Evolutionary conservation across 2,888 invertebrate genomes (phyloP), one percentile per base, ranked within the genome.

Genomic region (Agrochola lychnidis): DNA sequence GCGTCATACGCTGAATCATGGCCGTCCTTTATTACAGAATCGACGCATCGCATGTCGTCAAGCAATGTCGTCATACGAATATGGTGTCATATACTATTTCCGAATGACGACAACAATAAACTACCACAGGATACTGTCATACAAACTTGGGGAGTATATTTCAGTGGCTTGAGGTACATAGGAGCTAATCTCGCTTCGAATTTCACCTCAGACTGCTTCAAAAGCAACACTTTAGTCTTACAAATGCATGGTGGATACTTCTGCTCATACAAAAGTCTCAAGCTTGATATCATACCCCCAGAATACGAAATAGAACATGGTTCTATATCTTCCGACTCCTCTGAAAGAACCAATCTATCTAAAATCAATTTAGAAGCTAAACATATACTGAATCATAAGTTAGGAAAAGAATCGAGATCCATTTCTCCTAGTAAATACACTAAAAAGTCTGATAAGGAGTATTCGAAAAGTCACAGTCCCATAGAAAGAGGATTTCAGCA

Each of bases 171-270:
- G 22, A 97, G 98, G 72, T 98, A 98, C 89, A 97, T 98, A 63
- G 98, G 98, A 69, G 97, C 97, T 69, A 98, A 98, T 91, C 93
- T 98, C 75, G 96, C 97, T 67, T 98, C 98, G 19, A 97, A 97
- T 86, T 97, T 98, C 90, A 97, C 98, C 62, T 97, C 98, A 4
- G 97, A 97, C 74, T 97, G 97, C 88, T 97, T 98, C 87, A 97
- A 97, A 91, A 96, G 97, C 82, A 98, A 98, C 92, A 98, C 98
- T 64, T 94, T 99, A 88, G 98, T 99, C 88, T 98, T 99, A 94
- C 98, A 98, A 95, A 97, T 99, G 97, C 98, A 98, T 82, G 99
- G 98, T 57, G 99, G 99, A 6, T 98, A 97, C 90, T 99, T 99
- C 92, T 98, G 98, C 59, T 97, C 97, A 0, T 97, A 97, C 83